These are phyloP conservation scores for Chloroceryle amazona DNA, from an alignment of 2,797 vertebrate species.

Conservation along the genomic window DNA sequence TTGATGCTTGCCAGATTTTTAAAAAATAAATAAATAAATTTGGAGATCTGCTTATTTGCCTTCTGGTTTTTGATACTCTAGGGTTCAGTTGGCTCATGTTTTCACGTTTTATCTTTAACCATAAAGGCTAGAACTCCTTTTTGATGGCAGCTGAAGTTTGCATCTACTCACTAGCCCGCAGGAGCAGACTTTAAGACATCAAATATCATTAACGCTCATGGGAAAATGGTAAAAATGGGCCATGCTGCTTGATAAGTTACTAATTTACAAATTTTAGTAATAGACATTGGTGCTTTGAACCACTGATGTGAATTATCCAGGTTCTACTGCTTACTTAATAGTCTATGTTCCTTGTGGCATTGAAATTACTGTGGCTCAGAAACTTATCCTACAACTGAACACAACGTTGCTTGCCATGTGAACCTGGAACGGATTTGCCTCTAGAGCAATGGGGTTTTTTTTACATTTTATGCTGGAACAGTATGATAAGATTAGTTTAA, in stretches of 20 bases:
- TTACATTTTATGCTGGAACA: background rate
- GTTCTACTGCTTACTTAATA: constrained; percentile 57
- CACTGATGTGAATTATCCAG: constrained; percentile 51
- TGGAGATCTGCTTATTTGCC: constrained; percentile 58
- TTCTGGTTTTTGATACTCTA: constrained; percentile 66
- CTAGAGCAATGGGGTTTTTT: background rate
- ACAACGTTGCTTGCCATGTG: background rate
- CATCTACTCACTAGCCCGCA: constrained; percentile 58
- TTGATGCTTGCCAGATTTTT: constrained; percentile 39
- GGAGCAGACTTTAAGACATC: constrained; percentile 47
- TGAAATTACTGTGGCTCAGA: constrained; percentile 33
- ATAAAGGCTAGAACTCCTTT: constrained; percentile 37
- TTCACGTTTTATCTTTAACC: constrained; percentile 64
- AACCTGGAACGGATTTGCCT: background rate
- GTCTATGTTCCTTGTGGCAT: constrained; percentile 12
- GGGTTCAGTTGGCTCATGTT: constrained; percentile 64
- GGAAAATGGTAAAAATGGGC: constrained; percentile 53
- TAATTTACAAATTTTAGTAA: constrained; percentile 67
- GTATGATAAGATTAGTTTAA: background rate
- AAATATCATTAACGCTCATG: constrained; percentile 56
- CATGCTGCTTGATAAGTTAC: constrained; percentile 55
- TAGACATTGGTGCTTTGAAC: constrained; percentile 56
- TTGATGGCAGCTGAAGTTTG: constrained; percentile 66
- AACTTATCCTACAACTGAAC: background rate
- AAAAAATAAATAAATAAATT: constrained; percentile 46